phyloP scores from a whole-genome alignment of 2,888 invertebrate species.

The Unio delphinus region DNA sequence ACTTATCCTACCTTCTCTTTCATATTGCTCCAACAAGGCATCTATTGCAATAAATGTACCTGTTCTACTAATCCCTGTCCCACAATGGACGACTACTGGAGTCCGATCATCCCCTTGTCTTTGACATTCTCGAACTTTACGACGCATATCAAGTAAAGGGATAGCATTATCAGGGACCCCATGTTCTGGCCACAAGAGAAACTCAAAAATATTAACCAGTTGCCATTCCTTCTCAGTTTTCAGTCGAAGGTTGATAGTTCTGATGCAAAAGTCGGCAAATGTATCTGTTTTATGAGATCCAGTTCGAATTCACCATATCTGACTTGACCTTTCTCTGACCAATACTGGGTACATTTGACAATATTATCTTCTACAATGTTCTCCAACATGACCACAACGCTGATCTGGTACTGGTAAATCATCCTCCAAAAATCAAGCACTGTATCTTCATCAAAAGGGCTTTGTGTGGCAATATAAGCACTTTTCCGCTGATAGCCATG shows the following conservation, averaged over 20 bases:
- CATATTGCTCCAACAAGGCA: conserved; percentile 65
- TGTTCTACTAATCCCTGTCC: conserved; percentile 68
- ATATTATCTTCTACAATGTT: conserved; percentile 72
- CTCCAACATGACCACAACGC: conserved; percentile 73
- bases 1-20: conserved; percentile 63
- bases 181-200: conserved; percentile 69
- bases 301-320: conserved; percentile 90
- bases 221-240: conserved; percentile 30
- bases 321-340: conserved; percentile 83
- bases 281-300: conserved; percentile 88
- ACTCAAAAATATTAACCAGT: conserved; percentile 59
- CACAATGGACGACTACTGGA: conserved; percentile 69
- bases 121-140: conserved; percentile 47
- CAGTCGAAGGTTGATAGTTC: conserved; percentile 51
- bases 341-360: conserved; percentile 92
- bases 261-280: conserved; percentile 88
- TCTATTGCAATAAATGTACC: conserved; percentile 69
- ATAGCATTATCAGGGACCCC: conserved; percentile 65
- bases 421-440: conserved; percentile 74
- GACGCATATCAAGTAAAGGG: conserved; percentile 65
- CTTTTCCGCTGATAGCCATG: conserved; percentile 71
- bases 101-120: conserved; percentile 25
- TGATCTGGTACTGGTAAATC: conserved; percentile 72
- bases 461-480: conserved; percentile 74
- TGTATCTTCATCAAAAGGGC: conserved; percentile 71